These are phyloP conservation scores for Trinorchestia longiramus DNA, from an alignment of 1,140 invertebrate species.

Conservation along the genomic window DNA sequence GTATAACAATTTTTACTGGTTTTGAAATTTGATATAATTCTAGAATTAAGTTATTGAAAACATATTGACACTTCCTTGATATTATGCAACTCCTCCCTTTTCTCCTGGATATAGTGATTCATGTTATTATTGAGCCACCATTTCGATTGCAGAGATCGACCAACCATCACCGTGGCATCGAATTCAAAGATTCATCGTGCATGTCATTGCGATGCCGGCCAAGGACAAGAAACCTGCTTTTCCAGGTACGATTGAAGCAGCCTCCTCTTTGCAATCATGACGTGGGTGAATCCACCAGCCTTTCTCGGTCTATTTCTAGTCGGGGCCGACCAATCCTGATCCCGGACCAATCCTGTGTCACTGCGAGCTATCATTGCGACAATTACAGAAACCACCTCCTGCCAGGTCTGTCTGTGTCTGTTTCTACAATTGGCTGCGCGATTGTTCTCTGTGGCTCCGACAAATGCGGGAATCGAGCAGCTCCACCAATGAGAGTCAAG, in stretches of 20 bases:
- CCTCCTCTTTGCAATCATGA: background rate
- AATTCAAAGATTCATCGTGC: background rate
- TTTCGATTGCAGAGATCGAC: background rate
- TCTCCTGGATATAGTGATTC: background rate
- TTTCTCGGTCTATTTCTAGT: background rate
- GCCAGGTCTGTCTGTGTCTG: conserved; percentile 18
- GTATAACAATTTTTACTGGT: no score
- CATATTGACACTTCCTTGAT: no score
- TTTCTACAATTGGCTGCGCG: conserved; percentile 53
- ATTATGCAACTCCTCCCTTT: background rate
- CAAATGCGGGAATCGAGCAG: conserved; percentile 31
- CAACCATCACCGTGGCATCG: background rate
- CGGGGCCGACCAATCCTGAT: background rate
- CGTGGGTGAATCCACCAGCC: background rate
- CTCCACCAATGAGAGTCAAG: conserved; percentile 6
- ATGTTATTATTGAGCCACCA: background rate
- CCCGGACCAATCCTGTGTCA: conserved; percentile 37
- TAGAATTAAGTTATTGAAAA: no score
- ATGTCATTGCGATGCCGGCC: background rate
- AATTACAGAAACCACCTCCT: conserved; percentile 21
- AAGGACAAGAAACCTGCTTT: background rate
- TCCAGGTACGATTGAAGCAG: background rate
- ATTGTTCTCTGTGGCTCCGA: background rate
- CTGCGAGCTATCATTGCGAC: conserved; percentile 31
- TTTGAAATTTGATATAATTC: no score